These are phyloP conservation scores for Autographa pulchrina DNA, from an alignment of 2,888 invertebrate species.

Conservation along the genomic window DNA sequence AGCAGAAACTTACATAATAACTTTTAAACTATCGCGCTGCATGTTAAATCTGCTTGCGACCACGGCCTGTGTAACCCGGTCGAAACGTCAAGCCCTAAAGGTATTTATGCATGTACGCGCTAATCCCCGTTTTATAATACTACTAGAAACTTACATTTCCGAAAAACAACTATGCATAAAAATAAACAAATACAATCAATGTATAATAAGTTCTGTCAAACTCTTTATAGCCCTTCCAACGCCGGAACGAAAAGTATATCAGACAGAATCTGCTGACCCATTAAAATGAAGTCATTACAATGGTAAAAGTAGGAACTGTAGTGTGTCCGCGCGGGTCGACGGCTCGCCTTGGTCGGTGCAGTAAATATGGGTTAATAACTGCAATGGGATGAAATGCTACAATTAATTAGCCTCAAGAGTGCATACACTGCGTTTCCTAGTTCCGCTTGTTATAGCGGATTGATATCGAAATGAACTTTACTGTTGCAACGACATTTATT, in stretches of 20 bases:
- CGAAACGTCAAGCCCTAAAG: no score
- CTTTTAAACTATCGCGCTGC: no score
- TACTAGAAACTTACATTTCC: no score
- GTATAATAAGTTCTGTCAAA: not conserved
- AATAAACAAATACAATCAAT: not conserved
- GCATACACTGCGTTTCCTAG: constrained; percentile 31
- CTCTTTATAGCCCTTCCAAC: no score
- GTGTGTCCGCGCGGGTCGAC: constrained; percentile 22
- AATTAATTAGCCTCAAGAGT: constrained; percentile 38
- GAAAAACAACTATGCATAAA: no score
- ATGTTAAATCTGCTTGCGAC: no score
- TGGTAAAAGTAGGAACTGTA: constrained; percentile 51
- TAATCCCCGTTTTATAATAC: no score
- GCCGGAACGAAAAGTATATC: constrained; percentile 5
- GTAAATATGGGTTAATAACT: constrained; percentile 19
- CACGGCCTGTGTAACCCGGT: no score
- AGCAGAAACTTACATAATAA: no score
- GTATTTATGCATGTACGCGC: no score
- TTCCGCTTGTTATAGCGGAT: constrained; percentile 34
- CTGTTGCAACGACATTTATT: not conserved
- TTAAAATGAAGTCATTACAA: not conserved
- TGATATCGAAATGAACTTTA: not conserved
- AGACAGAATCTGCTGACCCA: constrained; percentile 25
- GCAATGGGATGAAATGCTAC: constrained; percentile 19
- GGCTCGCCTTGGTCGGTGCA: constrained; percentile 36